Evolutionary conservation across 1,140 invertebrate genomes (phyloP).

Genomic region (Drosophila triauraria): DNA sequence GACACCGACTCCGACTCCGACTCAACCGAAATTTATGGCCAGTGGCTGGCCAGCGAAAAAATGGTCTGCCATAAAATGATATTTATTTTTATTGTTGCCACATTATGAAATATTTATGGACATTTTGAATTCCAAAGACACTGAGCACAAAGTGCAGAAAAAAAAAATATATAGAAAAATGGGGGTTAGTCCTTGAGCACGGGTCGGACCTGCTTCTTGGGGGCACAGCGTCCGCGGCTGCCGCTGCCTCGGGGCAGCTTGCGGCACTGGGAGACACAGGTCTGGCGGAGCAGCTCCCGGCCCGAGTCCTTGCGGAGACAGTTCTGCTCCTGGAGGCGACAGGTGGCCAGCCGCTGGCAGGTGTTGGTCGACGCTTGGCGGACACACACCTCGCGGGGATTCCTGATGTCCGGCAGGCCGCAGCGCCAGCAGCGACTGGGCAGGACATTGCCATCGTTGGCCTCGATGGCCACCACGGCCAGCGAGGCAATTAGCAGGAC

Average conservation of each 20-base stretch:
- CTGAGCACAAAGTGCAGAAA: conserved; percentile 2
- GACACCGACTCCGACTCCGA: background rate
- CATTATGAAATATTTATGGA: conserved; percentile 80
- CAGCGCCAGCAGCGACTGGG: conserved; percentile 35
- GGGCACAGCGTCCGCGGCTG: conserved; percentile 27
- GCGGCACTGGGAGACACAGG: conserved; percentile 22
- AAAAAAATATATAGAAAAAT: background rate
- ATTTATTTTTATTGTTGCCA: conserved; percentile 80
- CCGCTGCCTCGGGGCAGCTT: conserved; percentile 18
- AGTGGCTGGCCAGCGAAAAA: conserved; percentile 55
- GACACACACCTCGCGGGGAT: conserved; percentile 27
- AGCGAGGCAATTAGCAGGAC: conserved; percentile 30
- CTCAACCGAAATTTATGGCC: conserved; percentile 64
- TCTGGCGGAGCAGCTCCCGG: conserved; percentile 13
- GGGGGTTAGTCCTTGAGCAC: background rate
- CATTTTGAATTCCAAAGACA: conserved; percentile 66
- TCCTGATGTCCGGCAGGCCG: conserved; percentile 10
- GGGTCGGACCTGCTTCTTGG: background rate
- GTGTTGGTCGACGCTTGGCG: conserved; percentile 39
- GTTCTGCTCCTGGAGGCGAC: conserved; percentile 52
- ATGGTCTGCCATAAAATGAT: conserved; percentile 75
- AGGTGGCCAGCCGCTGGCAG: conserved; percentile 53
- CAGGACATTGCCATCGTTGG: background rate
- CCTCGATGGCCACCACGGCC: conserved; percentile 37
- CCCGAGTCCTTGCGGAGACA: conserved; percentile 39